Conservation (phyloP, 2,113 vertebrate species). For the Mirounga angustirostris region DNA sequence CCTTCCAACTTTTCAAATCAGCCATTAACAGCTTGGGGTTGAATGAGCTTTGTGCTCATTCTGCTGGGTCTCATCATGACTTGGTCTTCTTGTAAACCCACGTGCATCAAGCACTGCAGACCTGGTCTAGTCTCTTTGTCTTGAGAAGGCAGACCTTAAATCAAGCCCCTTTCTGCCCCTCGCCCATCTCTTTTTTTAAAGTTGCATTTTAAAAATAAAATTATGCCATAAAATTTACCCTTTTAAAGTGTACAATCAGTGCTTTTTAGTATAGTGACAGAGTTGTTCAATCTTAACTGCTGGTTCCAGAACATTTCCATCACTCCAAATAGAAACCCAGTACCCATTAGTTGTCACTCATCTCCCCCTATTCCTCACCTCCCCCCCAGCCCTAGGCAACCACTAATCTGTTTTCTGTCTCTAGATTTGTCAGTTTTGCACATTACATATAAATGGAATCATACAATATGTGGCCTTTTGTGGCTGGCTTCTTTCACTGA, state of each 20-base stretch:
- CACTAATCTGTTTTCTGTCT: background rate
- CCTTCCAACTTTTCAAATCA: background rate
- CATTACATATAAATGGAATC: background rate
- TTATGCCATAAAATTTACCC: background rate
- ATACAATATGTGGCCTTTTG: background rate
- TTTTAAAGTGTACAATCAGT: background rate
- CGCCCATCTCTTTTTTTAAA: background rate
- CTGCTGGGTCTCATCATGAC: background rate
- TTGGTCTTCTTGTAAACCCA: background rate
- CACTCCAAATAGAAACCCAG: background rate
- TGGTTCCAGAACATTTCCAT: background rate
- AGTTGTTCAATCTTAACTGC: background rate
- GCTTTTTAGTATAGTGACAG: background rate
- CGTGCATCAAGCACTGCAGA: background rate
- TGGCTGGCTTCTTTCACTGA: background rate
- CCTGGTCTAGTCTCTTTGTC: background rate
- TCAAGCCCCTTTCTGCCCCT: background rate
- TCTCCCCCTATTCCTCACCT: no score
- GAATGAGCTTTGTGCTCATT: background rate
- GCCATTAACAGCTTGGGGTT: background rate
- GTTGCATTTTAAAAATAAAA: background rate
- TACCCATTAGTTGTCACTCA: background rate
- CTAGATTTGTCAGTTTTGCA: background rate
- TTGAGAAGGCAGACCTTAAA: background rate
- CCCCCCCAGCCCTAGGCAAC: background rate